A percentile compares a stretch with the other conserved stretches of the same genome.
These are phyloP conservation scores for Dicerorhinus sumatrensis DNA, from an alignment of 2,113 vertebrate species.

Conservation along the genomic window DNA sequence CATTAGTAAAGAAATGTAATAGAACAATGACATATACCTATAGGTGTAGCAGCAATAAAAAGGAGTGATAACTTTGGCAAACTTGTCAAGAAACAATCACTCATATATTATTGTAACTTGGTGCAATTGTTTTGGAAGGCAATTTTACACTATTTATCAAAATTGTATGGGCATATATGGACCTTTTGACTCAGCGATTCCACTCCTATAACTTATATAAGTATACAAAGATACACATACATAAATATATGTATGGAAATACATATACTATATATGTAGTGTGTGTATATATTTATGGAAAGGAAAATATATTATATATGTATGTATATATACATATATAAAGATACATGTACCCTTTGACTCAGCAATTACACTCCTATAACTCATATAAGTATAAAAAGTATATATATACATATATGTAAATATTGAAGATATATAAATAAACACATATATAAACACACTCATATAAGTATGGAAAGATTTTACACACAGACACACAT, in stretches of 20 bases:
- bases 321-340: not conserved
- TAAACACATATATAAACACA: not conserved
- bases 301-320: not conserved
- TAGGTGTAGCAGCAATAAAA: conserved; percentile 11
- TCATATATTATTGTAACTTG: not conserved
- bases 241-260: not conserved
- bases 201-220: not conserved
- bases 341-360: not conserved
- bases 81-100: conserved; percentile 44
- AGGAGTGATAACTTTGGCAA: not conserved
- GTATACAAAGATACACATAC: not conserved
- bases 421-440: not conserved
- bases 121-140: not conserved
- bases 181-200: not conserved
- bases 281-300: not conserved
- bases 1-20: not conserved
- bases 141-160: not conserved
- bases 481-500: conserved; percentile 1
- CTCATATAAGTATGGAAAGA: not conserved
- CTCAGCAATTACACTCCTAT: not conserved
- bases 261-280: not conserved
- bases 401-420: not conserved
- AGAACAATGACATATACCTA: not conserved
- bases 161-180: conserved; percentile 12
- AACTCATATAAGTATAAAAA: not conserved